These are phyloP conservation scores for Amphiduros pacificus DNA, from an alignment of 2,888 invertebrate species.

Conservation along the genomic window DNA sequence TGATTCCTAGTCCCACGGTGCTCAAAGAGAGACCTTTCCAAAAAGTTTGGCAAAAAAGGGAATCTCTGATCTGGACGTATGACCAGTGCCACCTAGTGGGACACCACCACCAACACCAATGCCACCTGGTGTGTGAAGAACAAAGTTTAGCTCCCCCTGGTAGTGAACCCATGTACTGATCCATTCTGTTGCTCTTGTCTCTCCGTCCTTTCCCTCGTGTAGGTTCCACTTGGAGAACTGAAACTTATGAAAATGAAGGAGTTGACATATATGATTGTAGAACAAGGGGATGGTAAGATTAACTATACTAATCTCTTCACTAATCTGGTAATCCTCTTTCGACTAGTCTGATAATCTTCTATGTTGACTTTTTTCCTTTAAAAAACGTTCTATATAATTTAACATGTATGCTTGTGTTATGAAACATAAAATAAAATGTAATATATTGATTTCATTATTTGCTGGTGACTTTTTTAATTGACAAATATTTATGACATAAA, in stretches of 20 bases:
- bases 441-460: too few relatives aligned
- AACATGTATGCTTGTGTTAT: too few relatives aligned
- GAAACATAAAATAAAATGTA: too few relatives aligned
- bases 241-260: slow-evolving; percentile 16
- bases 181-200: neutral
- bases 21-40: too few relatives aligned
- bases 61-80: too few relatives aligned
- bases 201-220: neutral
- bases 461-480: too few relatives aligned
- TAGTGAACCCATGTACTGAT: neutral
- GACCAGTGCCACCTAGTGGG: too few relatives aligned
- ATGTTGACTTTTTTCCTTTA: neutral
- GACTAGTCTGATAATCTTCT: neutral
- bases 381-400: neutral
- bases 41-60: too few relatives aligned
- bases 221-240: slow-evolving; percentile 14
- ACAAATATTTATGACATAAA: too few relatives aligned
- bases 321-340: neutral
- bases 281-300: slow-evolving; percentile 75
- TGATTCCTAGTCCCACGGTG: too few relatives aligned
- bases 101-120: too few relatives aligned
- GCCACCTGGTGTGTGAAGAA: too few relatives aligned
- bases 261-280: slow-evolving; percentile 88
- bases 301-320: neutral
- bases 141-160: neutral